Base-by-base conservation (phyloP, 2,113 vertebrate genomes). In the Alethe castanea region DNA sequence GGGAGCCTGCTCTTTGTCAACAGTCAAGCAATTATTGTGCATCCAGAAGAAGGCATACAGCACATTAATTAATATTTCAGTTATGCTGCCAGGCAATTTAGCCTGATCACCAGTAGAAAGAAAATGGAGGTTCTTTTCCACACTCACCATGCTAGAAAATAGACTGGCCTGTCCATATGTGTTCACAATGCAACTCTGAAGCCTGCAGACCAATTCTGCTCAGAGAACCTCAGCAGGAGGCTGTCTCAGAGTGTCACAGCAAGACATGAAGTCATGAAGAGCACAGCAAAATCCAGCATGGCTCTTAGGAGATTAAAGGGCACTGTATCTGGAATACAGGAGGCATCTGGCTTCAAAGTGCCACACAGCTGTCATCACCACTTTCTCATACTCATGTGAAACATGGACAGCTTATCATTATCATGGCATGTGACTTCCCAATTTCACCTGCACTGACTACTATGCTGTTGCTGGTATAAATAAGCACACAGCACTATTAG, bases 281-380 rank as follows among this genome's bases (percentile, higher is more conserved):
- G 71, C 38, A 11, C 33, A 47, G 79, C 47, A 73, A 81, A 88
- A 86, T 70, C 76, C 67, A 61, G 60, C 86, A 70, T 0, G 0
- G 64, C 76, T 88, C 79, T 50, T 14, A 25, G 64, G 35, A 83
- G 88, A 86, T 81, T 92, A 81, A 92, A 93, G 80, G 56, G 31
- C 45, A 29, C 42, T 2, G 8, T 73, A 83, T 80, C 79, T 90
- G 90, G 48, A 93, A 76, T 38, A 86, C 47, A 81, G 94, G 72
- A 93, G 91, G 76, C 78, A 74, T 88, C 65, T 67, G 73, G 60
- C 67, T 94, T 93, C 80, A 54, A 54, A 88, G 64, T 81, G 67
- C 80, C 88, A 88, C 67, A 29, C 82, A 77, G 59, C 71, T 90
- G 72, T 94, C 96, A 86, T 82, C 96, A 93, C 86, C 29, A 9